A percentile compares a stretch with the other conserved stretches of the same genome.
These are phyloP conservation scores for Sorex fumeus DNA, from an alignment of 2,113 vertebrate species.

Conservation along the genomic window DNA sequence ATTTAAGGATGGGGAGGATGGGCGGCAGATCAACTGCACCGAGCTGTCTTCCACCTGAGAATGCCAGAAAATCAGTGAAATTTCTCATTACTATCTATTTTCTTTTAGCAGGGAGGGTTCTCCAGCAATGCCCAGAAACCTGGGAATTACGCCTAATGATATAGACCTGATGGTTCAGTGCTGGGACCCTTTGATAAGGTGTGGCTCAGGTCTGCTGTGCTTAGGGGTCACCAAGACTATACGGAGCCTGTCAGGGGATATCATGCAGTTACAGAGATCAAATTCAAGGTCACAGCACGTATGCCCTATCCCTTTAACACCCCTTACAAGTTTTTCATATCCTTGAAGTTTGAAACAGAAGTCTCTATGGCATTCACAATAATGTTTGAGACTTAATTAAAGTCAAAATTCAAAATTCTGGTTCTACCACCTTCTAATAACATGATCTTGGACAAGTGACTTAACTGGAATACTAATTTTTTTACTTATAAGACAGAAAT, in stretches of 20 bases:
- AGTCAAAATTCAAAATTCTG: conserved; percentile 33
- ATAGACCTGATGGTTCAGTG: no score
- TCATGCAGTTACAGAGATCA: no score
- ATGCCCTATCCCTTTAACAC: neutral
- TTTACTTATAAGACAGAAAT: conserved; percentile 15
- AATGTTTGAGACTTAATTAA: neutral
- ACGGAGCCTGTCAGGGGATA: no score
- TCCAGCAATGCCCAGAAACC: no score
- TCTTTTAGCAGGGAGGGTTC: no score
- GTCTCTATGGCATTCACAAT: neutral
- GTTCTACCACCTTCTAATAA: neutral
- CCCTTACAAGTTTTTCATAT: neutral
- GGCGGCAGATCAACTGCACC: neutral
- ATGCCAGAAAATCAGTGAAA: neutral
- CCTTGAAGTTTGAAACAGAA: neutral
- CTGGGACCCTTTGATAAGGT: no score
- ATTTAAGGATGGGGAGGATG: neutral
- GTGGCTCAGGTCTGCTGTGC: no score
- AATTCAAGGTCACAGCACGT: no score
- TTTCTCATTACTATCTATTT: no score
- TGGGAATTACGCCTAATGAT: no score
- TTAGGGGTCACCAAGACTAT: no score
- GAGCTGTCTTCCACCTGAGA: neutral
- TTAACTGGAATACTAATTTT: conserved; percentile 10
- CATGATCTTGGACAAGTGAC: neutral